Base-by-base conservation (phyloP, 2,113 vertebrate genomes). In the Equus quagga region DNA sequence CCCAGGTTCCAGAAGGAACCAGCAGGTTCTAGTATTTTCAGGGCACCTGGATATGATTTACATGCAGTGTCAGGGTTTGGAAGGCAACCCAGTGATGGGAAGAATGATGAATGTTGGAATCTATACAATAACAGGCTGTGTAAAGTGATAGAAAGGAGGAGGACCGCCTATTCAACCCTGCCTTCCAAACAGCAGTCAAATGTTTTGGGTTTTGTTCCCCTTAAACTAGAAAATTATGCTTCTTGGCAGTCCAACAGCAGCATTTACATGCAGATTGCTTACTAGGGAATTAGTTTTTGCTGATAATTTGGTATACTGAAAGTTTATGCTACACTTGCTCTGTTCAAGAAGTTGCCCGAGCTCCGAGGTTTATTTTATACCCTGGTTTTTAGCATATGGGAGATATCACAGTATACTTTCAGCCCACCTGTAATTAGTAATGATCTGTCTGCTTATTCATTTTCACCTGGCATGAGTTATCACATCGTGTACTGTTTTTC, bases 331-430 rank as follows among this genome's bases (percentile, higher is more conserved):
- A 49, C 62, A 84, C 73, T 96, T 67, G 64, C 87, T 15, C 24
- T 80, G 21, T 0, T 64, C 75, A 60, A 62, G n/a, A 51, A 12
- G n/a, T 87, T 80, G 15, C 46, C 8, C 70, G 33, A 78, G 19
- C 89, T 96, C 84, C 72, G 60, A 70, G 64, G 62, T 97, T 96
- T 91, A 84, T 83, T 97, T 96, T 26, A 5, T 44, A 76, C 76
- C 76, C 93, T 51, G 41, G 86, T 96, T 97, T 49, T 96, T 62
- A 76, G 10, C 91, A 69, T 84, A 51, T 41, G 31, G 8, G 49
- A 90, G 14, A 24, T 24, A 65, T 31, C 36, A 33, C 46, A 36
- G 7, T 91, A 46, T 83, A 28, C 85, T 64, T 89, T 73, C 12
- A 75, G 15, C 69, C 17, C 64, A 44, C 62, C 62, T 83, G 21